A percentile compares a stretch with the other conserved stretches of the same genome.
Conservation (phyloP, 1,140 invertebrate genomes). For the Drosophila ercepeae region DNA sequence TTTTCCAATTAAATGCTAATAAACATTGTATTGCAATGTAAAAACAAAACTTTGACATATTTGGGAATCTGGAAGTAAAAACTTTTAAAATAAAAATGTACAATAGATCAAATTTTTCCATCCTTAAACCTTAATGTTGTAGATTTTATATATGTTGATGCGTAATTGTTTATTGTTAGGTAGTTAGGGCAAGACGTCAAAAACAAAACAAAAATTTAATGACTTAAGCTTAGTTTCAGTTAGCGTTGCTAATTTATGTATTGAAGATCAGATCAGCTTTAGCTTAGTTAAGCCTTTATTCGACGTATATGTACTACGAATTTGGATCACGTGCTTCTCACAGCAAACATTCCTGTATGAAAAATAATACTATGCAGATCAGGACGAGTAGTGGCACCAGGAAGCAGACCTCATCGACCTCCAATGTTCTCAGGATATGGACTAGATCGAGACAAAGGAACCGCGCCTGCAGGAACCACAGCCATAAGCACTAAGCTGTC, state of each 20-base stretch:
- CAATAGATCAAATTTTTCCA: no score
- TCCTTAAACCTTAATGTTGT: constrained; percentile 6
- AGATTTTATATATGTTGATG: not conserved
- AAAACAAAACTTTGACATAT: no score
- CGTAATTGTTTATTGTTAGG: constrained; percentile 13
- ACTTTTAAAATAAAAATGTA: not conserved
- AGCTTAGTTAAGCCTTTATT: constrained; percentile 8
- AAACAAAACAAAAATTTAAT: not conserved
- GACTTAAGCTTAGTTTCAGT: constrained; percentile 23
- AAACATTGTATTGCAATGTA: not conserved
- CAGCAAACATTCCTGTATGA: constrained; percentile 76
- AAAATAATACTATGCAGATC: constrained; percentile 75
- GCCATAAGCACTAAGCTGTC: constrained; percentile 72
- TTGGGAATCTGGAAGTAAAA: no score
- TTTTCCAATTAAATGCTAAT: not conserved
- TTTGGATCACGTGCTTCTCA: constrained; percentile 64
- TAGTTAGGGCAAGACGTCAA: constrained; percentile 5
- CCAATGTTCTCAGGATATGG: constrained; percentile 46
- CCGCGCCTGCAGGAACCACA: constrained; percentile 61
- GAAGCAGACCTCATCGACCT: constrained; percentile 67
- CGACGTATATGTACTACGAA: constrained; percentile 32
- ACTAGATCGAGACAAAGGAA: constrained; percentile 58
- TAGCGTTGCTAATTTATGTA: constrained; percentile 18
- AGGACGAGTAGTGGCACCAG: constrained; percentile 68
- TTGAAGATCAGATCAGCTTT: constrained; percentile 36